Conservation (phyloP, 2,113 vertebrate species). For the Semnornis frantzii region DNA sequence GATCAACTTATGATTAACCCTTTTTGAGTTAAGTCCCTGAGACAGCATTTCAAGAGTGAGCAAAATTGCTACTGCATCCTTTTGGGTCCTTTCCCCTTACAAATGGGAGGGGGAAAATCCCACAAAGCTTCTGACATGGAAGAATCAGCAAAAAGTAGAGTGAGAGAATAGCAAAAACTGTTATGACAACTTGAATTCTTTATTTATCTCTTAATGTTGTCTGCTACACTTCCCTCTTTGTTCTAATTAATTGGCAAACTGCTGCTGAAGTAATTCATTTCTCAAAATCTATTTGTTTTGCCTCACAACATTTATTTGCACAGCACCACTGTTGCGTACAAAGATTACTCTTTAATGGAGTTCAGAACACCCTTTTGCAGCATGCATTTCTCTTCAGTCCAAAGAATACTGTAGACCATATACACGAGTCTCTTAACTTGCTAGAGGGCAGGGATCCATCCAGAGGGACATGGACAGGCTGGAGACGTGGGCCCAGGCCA, state of each 20-base stretch:
- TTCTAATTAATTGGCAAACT: constrained; percentile 78
- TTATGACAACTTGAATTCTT: constrained; percentile 3
- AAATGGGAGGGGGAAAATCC: not conserved
- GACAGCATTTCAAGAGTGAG: not conserved
- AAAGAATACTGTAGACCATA: constrained; percentile 45
- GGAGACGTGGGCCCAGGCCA: too few species aligned
- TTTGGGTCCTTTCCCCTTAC: not conserved
- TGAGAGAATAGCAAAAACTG: not conserved
- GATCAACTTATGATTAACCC: constrained; percentile 30
- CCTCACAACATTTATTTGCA: constrained; percentile 70
- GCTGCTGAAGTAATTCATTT: constrained; percentile 71
- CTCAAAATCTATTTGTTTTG: constrained; percentile 77
- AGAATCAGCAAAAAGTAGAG: not conserved
- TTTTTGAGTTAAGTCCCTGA: not conserved
- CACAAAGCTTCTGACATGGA: not conserved
- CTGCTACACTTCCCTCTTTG: constrained; percentile 52
- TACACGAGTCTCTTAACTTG: constrained; percentile 39
- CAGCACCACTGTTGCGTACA: constrained; percentile 62
- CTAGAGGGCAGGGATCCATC: too few species aligned
- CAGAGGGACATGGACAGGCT: too few species aligned
- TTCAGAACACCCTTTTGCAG: constrained; percentile 66
- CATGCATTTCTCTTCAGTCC: constrained; percentile 57
- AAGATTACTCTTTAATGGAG: constrained; percentile 75
- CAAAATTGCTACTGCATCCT: not conserved
- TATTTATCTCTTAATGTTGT: constrained; percentile 41